Percentiles rank a stretch among this genome's conserved stretches.
These are phyloP conservation scores for Morpho achilles DNA, from an alignment of 2,888 invertebrate species.

Conservation along the genomic window DNA sequence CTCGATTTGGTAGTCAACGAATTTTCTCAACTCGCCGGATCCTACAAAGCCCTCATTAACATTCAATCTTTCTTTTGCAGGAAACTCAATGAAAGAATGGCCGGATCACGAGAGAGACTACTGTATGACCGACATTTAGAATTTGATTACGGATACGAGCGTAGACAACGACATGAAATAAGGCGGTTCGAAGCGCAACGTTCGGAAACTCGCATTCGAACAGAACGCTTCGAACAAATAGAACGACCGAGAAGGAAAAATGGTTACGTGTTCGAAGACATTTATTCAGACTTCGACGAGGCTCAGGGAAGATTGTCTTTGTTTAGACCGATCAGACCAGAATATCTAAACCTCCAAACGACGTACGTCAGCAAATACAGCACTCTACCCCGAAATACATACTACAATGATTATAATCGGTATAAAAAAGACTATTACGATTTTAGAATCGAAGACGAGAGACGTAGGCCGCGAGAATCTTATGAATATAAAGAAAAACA, in stretches of 20 bases:
- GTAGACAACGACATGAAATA: slow-evolving; percentile 43
- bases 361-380: slow-evolving; percentile 65
- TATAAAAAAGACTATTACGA: slow-evolving; percentile 68
- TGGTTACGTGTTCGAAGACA: slow-evolving; percentile 73
- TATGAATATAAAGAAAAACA: slow-evolving; percentile 47
- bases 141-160: slow-evolving; percentile 50
- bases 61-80: slow-evolving; percentile 50
- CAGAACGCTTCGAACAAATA: slow-evolving; percentile 34
- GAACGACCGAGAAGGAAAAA: slow-evolving; percentile 62
- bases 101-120: slow-evolving; percentile 65
- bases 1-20: slow-evolving; percentile 17
- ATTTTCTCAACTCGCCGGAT: slow-evolving; percentile 21
- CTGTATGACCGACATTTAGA: slow-evolving; percentile 60
- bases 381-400: slow-evolving; percentile 64
- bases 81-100: slow-evolving; percentile 57
- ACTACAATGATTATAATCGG: slow-evolving; percentile 55
- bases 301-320: slow-evolving; percentile 68
- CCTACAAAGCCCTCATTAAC: slow-evolving; percentile 35
- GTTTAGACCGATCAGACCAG: slow-evolving; percentile 71
- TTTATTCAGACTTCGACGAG: slow-evolving; percentile 73
- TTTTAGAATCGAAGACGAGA: slow-evolving; percentile 61
- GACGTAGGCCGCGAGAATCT: slow-evolving; percentile 42
- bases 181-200: slow-evolving; percentile 28
- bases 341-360: slow-evolving; percentile 66
- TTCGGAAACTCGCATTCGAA: slow-evolving; percentile 26